A percentile compares a stretch with the other conserved stretches of the same genome.
These are phyloP conservation scores for Ypsolopha scabrella DNA, from an alignment of 2,888 invertebrate species.

Conservation along the genomic window DNA sequence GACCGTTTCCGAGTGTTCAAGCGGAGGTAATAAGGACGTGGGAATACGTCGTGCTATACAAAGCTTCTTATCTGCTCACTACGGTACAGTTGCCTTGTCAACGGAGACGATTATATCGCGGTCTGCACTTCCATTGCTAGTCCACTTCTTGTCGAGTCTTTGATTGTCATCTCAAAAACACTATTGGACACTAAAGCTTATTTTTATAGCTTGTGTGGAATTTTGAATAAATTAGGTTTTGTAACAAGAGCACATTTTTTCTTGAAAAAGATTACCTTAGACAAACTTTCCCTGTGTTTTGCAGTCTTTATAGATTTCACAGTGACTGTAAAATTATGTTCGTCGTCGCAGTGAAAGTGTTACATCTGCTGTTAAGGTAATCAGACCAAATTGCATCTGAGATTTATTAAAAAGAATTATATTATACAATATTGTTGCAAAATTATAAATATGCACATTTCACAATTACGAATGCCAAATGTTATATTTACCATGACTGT, in stretches of 20 bases:
- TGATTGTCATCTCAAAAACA: not conserved
- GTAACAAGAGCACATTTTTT: too few relatives aligned
- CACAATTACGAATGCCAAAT: too few relatives aligned
- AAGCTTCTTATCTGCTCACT: slow-evolving; percentile 29
- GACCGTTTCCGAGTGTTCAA: slow-evolving; percentile 53
- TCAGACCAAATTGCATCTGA: too few relatives aligned
- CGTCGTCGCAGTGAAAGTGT: too few relatives aligned
- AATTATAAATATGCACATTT: too few relatives aligned
- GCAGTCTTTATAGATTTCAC: not conserved
- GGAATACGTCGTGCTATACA: slow-evolving; percentile 35
- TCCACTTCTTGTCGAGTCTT: not conserved
- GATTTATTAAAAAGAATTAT: too few relatives aligned
- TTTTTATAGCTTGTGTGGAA: too few relatives aligned
- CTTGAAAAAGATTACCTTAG: not conserved
- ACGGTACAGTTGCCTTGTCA: slow-evolving; percentile 39
- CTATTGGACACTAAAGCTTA: not conserved
- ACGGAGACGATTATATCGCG: slow-evolving; percentile 24
- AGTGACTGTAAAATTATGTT: not conserved
- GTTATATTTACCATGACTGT: too few relatives aligned
- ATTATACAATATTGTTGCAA: too few relatives aligned
- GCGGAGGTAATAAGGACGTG: slow-evolving; percentile 59
- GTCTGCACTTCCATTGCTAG: slow-evolving; percentile 29
- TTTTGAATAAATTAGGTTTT: too few relatives aligned
- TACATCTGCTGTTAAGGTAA: too few relatives aligned
- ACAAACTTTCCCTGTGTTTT: not conserved